Base-by-base conservation (phyloP, 2,113 vertebrate genomes). In the Ochotona curzoniae region DNA sequence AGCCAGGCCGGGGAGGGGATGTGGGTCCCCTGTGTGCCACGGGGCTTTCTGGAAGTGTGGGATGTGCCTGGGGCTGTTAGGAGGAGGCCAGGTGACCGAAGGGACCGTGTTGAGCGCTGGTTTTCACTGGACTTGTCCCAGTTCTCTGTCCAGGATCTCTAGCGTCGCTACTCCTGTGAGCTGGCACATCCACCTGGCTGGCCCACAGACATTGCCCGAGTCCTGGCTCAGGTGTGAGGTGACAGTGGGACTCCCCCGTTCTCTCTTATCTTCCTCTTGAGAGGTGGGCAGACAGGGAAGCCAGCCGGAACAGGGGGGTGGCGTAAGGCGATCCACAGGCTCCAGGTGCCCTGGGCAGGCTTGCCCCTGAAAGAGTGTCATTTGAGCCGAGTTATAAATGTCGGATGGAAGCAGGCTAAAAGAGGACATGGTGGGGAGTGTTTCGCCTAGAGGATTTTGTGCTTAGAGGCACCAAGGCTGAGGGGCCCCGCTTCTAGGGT, bases 151-250 rank as follows among this genome's bases (percentile, higher is more conserved):
- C 12, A 6, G 35, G 85, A 75, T 70, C 61, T 44, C 17, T 18
- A 23, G 11, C 9, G 18, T 54, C n/a, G 51, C 60, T 8, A 0
- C 47, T 79, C 20, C 32, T 0, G 21, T 69, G 71, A n/a, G 15
- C 7, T 23, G 75, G 67, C 47, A 12, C 0, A 0, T 63, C 9
- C 35, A 1, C 60, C 69, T 57, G 0, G 15, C n/a, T 20, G 32
- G 61, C 61, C 63, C 5, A 13, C 26, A 49, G 6, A 26, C 54
- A 2, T 25, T 12, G 35, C 5, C 71, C 57, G 28, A 87, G 28
- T 20, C 32, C 57, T 32, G 10, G 3, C 51, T 7, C 20, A 0
- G 9, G 23, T 54, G 74, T 49, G 20, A 32, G 26, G 5, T 44
- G 38, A 44, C 11, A 12, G 32, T 8, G 35, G 74, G 35, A 10